Conservation (phyloP, 2,797 vertebrate genomes). For the Loriculus beryllinus region DNA sequence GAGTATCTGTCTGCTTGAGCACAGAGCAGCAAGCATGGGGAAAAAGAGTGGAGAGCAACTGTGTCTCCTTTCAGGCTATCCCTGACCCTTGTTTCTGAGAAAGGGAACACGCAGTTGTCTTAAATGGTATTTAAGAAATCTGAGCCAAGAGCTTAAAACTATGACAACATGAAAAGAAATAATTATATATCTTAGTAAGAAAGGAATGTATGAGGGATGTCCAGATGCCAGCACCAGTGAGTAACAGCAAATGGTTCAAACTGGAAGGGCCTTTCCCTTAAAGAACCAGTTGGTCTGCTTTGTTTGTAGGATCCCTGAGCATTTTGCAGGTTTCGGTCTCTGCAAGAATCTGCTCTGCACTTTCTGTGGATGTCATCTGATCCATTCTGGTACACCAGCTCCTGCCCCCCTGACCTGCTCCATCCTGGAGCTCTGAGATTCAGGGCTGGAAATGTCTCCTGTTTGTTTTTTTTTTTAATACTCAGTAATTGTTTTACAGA, state of each 20-base stretch:
- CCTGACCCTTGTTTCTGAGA: neutral
- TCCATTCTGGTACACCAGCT: neutral
- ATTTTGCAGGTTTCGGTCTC: neutral
- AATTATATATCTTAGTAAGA: constrained; percentile 62
- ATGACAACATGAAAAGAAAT: constrained; percentile 54
- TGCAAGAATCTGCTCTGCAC: neutral
- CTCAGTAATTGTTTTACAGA: neutral
- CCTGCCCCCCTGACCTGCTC: neutral
- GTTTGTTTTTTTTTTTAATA: neutral
- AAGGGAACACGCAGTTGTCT: constrained; percentile 48
- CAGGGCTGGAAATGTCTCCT: neutral
- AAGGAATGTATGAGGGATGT: constrained; percentile 63
- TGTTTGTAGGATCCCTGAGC: neutral
- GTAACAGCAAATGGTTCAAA: constrained; percentile 50
- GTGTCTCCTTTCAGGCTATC: neutral
- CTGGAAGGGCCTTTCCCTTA: constrained; percentile 12
- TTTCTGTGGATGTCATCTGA: rapidly evolving
- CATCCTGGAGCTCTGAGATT: neutral
- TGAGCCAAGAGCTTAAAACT: constrained; percentile 56
- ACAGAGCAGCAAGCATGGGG: neutral
- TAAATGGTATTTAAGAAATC: constrained; percentile 52
- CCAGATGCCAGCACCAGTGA: constrained; percentile 25
- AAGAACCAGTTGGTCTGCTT: constrained; percentile 10
- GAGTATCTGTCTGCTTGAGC: neutral
- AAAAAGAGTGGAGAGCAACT: neutral